Evolutionary conservation across 2,888 invertebrate genomes (phyloP), one percentile per base, ranked within the genome.

Genomic region (Linhomoeus sp.): DNA sequence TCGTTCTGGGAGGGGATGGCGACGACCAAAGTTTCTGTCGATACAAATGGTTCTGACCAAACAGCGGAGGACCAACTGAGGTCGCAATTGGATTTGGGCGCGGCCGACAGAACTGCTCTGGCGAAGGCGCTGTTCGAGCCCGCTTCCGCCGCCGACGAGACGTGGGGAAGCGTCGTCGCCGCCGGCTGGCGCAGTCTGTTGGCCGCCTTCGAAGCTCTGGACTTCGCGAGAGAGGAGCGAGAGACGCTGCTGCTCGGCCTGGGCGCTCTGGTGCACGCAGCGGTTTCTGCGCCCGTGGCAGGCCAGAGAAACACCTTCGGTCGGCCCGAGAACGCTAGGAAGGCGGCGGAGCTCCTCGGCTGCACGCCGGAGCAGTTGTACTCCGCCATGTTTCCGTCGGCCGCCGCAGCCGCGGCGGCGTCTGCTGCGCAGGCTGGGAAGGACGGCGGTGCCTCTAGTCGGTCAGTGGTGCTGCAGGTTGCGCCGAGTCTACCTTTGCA

Each of bases 241-340:
- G 78, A 80, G 62, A 78, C 80, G 0, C 74, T 92, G 45, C 86
- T 84, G 79, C 75, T 77, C 58, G 79, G 87, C 39, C 70, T 92
- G 56, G 86, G 87, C 0, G 83, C 88, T n/a, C 80, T 92, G 49
- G 84, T 85, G 63, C 92, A 94, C 69, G 69, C 94, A 52, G 5
- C 29, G 29, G 29, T 12, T 5, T 29, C 29, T 5, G 29, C 29
- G 29, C 29, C 29, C 29, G 12, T 12, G 29, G 7, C 29, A 17
- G 12, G 14, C 20, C 9, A 20, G n/a, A n/a, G n/a, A n/a, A n/a
- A n/a, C n/a, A n/a, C n/a, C 22, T 15, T 17, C 44, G 22, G 15
- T 24, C 24, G 24, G 40, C 79, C 81, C 0, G 64, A 77, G 38
- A 76, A 79, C 50, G 85, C 81, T 0, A 77, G 80, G 56, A 74